Percentiles rank a stretch among this genome's conserved stretches.
These are phyloP conservation scores for Bombus fervidus DNA, from an alignment of 1,140 invertebrate species.

Conservation along the genomic window DNA sequence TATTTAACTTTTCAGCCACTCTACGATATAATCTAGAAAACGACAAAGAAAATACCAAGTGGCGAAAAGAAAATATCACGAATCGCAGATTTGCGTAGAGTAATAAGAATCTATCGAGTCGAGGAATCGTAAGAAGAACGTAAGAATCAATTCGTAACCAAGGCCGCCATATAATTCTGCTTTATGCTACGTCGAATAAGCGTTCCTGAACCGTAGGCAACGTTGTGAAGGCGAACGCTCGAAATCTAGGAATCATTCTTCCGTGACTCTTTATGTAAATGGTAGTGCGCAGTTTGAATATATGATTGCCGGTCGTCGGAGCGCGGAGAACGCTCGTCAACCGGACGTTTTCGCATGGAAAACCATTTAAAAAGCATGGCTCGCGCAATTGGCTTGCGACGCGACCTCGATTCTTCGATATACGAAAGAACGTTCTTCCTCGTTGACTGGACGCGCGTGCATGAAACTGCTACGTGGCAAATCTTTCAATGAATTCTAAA, in stretches of 20 bases:
- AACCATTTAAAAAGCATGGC: constrained; percentile 30
- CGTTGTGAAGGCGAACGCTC: constrained; percentile 4
- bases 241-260: constrained; percentile 57
- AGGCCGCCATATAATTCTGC: constrained; percentile 19
- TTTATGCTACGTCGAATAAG: constrained; percentile 47
- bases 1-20: not conserved
- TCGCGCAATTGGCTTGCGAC: not conserved
- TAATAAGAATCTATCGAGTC: no score
- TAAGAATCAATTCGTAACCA: constrained; percentile 55
- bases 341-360: constrained; percentile 30
- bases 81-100: no score
- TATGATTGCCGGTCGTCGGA: constrained; percentile 46
- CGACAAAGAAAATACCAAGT: not conserved
- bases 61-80: no score
- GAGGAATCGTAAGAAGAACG: constrained; percentile 35
- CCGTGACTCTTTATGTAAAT: constrained; percentile 65
- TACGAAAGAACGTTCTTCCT: constrained; percentile 4
- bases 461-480: no score
- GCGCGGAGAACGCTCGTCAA: constrained; percentile 37
- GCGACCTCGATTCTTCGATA: not conserved
- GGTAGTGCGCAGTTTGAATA: constrained; percentile 25
- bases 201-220: not conserved
- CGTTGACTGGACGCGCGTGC: constrained; percentile 19
- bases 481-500: no score
- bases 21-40: not conserved